Conservation (phyloP, 2,888 invertebrate genomes). For the Pollenia angustigena region DNA sequence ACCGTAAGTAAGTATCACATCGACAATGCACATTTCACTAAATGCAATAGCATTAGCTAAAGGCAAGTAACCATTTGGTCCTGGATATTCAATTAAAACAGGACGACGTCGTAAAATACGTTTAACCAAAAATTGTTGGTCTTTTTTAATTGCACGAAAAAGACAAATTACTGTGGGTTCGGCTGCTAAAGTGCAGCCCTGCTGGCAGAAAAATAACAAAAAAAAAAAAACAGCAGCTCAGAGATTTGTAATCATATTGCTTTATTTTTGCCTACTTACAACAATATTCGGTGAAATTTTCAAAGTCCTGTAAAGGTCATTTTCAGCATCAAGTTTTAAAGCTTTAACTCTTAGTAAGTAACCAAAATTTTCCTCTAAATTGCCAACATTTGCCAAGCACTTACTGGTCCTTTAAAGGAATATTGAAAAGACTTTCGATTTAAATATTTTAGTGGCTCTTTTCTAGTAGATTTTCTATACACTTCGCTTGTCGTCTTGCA, state of each 20-base stretch:
- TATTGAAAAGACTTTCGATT: neutral
- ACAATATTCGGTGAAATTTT: constrained; percentile 79
- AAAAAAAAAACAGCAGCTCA: neutral
- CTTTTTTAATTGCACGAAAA: constrained; percentile 82
- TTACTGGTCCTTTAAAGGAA: constrained; percentile 72
- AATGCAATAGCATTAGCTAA: constrained; percentile 82
- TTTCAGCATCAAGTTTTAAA: constrained; percentile 74
- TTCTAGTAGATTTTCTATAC: neutral
- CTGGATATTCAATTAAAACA: constrained; percentile 81
- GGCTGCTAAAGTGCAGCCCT: constrained; percentile 80
- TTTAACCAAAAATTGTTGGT: constrained; percentile 82
- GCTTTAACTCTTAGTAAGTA: constrained; percentile 81
- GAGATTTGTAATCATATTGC: neutral
- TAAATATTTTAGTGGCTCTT: neutral
- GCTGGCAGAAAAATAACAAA: neutral
- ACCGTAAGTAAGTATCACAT: constrained; percentile 81
- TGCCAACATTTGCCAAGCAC: constrained; percentile 76
- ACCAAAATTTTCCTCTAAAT: constrained; percentile 83
- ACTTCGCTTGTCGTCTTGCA: constrained; percentile 1
- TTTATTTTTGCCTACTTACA: constrained; percentile 74
- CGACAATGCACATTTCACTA: constrained; percentile 82
- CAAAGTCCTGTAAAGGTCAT: constrained; percentile 76
- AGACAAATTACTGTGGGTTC: constrained; percentile 80
- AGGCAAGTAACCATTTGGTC: constrained; percentile 82
- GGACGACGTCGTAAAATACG: constrained; percentile 81